A percentile compares a stretch with the other conserved stretches of the same genome.
Conservation (phyloP, 2,888 invertebrate species). For the Agriopis leucophaearia region DNA sequence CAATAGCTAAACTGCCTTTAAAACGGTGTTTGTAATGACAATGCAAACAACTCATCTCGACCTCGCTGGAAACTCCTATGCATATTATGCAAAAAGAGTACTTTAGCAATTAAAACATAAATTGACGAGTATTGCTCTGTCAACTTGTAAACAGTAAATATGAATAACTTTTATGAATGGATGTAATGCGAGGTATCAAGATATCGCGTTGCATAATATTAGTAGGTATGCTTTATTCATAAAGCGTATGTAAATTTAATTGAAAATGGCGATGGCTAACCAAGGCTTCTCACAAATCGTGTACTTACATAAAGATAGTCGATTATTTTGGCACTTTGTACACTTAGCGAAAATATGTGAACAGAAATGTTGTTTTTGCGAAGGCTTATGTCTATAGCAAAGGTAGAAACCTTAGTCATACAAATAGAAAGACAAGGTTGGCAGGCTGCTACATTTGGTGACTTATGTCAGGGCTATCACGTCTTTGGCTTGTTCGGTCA, state of each 20-base stretch:
- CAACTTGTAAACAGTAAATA: slow-evolving; percentile 24
- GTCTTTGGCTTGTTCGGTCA: slow-evolving; percentile 61
- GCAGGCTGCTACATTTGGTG: slow-evolving; percentile 81
- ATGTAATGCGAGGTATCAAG: slow-evolving; percentile 13
- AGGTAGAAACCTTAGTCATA: slow-evolving; percentile 63
- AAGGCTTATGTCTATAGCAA: slow-evolving; percentile 59
- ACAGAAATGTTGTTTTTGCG: slow-evolving; percentile 46
- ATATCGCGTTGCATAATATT: slow-evolving; percentile 14
- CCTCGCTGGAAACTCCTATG: slow-evolving; percentile 40
- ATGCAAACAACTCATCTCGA: slow-evolving; percentile 50
- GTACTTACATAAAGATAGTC: not conserved
- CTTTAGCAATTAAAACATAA: slow-evolving; percentile 31
- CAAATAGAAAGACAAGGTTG: slow-evolving; percentile 80
- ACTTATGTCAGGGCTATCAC: slow-evolving; percentile 81
- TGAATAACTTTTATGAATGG: slow-evolving; percentile 32
- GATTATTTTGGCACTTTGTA: slow-evolving; percentile 5
- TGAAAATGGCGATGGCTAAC: slow-evolving; percentile 37
- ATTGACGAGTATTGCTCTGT: slow-evolving; percentile 28
- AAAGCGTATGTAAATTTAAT: slow-evolving; percentile 37
- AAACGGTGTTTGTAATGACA: slow-evolving; percentile 52
- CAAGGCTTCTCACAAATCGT: slow-evolving; percentile 10
- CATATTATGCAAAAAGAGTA: slow-evolving; percentile 35
- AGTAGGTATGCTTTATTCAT: slow-evolving; percentile 34
- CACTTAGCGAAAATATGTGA: not conserved
- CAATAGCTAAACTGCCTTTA: slow-evolving; percentile 56